Percentiles rank a stretch among this genome's conserved stretches.
phyloP scores from a whole-genome alignment of 2,113 vertebrate species.

The Gallinago undulata region DNA sequence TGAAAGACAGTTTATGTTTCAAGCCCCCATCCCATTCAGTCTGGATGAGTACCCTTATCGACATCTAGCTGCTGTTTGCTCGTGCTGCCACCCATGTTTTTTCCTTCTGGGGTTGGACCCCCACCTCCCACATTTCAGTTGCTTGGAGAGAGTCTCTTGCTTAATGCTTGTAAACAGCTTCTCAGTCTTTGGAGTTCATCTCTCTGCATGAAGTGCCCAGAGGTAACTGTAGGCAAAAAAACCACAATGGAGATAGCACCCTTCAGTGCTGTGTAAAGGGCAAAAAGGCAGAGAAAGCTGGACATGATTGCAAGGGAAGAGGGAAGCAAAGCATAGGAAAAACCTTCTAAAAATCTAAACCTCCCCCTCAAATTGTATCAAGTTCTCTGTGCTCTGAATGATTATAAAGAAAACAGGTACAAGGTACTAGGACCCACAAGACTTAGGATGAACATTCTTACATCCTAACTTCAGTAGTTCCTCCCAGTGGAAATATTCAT shows the following conservation, averaged over 20 bases:
- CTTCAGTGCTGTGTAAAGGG: background rate
- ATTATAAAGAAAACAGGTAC: background rate
- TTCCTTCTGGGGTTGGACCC: background rate
- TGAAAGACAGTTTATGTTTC: background rate
- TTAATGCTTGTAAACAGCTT: background rate
- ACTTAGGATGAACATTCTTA: background rate
- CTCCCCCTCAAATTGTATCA: background rate
- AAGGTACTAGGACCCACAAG: background rate
- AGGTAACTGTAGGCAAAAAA: background rate
- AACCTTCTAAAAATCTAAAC: background rate
- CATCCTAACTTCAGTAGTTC: background rate
- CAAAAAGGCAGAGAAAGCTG: background rate
- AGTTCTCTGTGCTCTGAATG: background rate
- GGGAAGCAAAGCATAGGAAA: background rate
- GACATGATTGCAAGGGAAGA: accelerated
- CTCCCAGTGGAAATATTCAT: background rate
- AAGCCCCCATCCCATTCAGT: background rate
- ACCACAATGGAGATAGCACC: background rate
- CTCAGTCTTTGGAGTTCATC: background rate
- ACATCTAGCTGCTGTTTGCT: background rate
- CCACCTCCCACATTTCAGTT: background rate
- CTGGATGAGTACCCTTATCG: background rate
- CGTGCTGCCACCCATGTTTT: background rate
- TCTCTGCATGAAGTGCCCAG: background rate
- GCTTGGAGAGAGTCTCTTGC: background rate